A percentile compares a stretch with the other conserved stretches of the same genome.
Conservation (phyloP, 2,797 vertebrate genomes). For the Cynopterus sphinx region DNA sequence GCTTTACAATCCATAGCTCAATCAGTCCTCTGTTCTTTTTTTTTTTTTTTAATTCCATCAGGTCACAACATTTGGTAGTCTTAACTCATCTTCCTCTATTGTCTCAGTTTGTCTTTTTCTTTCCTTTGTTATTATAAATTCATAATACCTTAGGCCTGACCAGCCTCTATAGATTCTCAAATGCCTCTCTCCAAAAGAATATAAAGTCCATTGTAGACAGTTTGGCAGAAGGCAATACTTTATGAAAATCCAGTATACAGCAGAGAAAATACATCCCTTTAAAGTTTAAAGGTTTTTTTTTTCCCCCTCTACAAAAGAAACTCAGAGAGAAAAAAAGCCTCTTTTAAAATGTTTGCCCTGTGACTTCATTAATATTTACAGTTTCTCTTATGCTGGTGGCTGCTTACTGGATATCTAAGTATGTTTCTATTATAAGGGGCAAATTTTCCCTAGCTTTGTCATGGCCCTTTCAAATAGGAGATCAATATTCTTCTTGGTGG, state of each 20-base stretch:
- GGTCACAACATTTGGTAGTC: not conserved
- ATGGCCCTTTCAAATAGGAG: not conserved
- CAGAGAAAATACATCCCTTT: slow-evolving; percentile 47
- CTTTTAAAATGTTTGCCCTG: slow-evolving; percentile 44
- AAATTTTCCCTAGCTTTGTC: not conserved
- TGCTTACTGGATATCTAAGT: not conserved
- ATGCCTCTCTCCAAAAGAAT: not conserved
- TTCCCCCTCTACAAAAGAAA: slow-evolving; percentile 45
- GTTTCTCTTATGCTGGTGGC: not conserved
- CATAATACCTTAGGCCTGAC: not conserved
- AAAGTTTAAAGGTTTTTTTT: slow-evolving; percentile 45
- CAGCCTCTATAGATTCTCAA: slow-evolving; percentile 11
- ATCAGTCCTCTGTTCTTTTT: not conserved
- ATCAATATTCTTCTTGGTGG: slow-evolving; percentile 7
- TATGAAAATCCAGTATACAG: slow-evolving; percentile 21
- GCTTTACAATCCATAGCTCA: not conserved
- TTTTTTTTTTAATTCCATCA: not conserved
- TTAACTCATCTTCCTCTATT: not conserved
- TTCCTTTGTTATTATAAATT: slow-evolving; percentile 44
- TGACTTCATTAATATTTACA: slow-evolving; percentile 67
- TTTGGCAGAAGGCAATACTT: slow-evolving; percentile 22
- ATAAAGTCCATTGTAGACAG: not conserved
- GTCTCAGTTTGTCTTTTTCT: not conserved
- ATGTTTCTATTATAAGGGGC: not conserved
- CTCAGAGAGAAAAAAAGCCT: slow-evolving; percentile 17